Conservation (phyloP, 2,113 vertebrate species). For the Asarcornis scutulata region DNA sequence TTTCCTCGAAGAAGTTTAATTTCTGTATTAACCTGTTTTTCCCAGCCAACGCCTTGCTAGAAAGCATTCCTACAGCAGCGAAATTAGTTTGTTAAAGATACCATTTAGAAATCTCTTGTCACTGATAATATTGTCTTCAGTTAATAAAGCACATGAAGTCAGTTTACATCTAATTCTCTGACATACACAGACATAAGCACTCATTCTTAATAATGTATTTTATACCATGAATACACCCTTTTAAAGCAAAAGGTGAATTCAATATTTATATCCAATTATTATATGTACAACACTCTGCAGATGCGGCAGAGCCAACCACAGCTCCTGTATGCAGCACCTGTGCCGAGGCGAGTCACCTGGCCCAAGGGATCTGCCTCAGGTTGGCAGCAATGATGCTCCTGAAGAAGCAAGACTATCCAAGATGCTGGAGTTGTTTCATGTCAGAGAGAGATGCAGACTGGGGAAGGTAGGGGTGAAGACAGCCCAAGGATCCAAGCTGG, state of each 20-base stretch:
- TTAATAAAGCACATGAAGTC: constrained; percentile 74
- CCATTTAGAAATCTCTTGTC: constrained; percentile 77
- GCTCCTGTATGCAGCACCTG: background rate
- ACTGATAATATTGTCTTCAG: constrained; percentile 78
- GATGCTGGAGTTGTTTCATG: rapidly evolving
- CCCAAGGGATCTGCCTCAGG: background rate
- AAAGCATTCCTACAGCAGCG: constrained; percentile 66
- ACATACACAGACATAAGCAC: constrained; percentile 37
- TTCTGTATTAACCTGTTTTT: constrained; percentile 83
- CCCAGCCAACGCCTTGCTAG: constrained; percentile 69
- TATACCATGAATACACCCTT: background rate
- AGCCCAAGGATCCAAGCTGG: background rate
- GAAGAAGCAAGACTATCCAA: rapidly evolving
- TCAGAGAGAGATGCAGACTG: background rate
- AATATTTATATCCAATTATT: constrained; percentile 73
- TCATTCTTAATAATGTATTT: constrained; percentile 40
- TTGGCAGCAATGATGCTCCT: background rate
- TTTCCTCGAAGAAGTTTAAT: constrained; percentile 81
- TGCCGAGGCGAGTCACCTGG: background rate
- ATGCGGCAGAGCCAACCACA: background rate
- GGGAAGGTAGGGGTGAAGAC: background rate
- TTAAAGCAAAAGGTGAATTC: constrained; percentile 71
- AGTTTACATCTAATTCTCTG: constrained; percentile 76
- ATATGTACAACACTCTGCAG: constrained; percentile 1
- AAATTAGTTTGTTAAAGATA: constrained; percentile 80